Conservation (phyloP, 2,113 vertebrate species). For the Dasyornis broadbenti region DNA sequence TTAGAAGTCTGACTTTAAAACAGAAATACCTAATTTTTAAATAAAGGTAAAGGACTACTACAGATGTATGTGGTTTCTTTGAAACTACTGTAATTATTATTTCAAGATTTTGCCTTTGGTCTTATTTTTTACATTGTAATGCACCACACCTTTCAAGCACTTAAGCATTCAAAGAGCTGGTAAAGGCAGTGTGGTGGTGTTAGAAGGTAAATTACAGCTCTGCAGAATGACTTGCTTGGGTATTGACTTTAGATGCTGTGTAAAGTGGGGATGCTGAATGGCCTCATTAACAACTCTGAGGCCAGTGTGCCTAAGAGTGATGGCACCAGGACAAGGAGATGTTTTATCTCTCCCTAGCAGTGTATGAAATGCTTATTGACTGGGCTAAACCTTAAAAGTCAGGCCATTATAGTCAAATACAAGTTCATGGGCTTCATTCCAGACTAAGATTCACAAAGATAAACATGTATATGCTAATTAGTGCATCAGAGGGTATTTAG, state of each 20-base stretch:
- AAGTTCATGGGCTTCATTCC: conserved; percentile 11
- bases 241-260: neutral
- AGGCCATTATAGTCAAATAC: neutral
- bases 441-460: neutral
- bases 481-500: neutral
- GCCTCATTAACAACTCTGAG: neutral
- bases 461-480: conserved; percentile 10
- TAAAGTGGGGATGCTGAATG: neutral
- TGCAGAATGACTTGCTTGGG: neutral
- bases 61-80: neutral
- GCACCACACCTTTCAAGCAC: neutral
- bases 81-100: conserved; percentile 19
- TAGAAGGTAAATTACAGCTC: conserved; percentile 1
- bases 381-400: neutral
- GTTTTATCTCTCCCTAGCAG: conserved; percentile 4
- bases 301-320: neutral
- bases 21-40: neutral
- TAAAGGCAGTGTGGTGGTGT: neutral
- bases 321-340: neutral
- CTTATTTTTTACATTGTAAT: conserved; percentile 9
- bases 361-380: conserved; percentile 15
- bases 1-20: neutral
- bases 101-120: conserved; percentile 36
- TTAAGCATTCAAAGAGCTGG: conserved; percentile 12
- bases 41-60: neutral